Base-by-base conservation (phyloP, 2,113 vertebrate species). In the Argyrosomus japonicus region DNA sequence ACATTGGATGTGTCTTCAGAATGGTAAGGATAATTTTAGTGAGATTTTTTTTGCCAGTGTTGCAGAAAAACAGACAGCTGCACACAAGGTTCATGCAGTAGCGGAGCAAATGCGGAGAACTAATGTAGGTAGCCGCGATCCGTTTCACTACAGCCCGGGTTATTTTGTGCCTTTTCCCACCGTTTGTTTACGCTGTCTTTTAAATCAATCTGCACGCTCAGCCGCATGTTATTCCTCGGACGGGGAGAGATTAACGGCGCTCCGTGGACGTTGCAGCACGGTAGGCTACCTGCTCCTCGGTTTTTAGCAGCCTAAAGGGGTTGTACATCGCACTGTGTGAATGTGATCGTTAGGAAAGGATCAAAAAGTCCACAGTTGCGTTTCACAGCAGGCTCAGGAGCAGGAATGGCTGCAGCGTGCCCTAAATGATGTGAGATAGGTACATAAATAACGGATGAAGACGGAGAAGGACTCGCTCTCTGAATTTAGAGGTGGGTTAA, bases 21-120 rank as follows among this genome's bases (percentile, higher is more conserved):
- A 95, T 95, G 95, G 95, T 95, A 93, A 95, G 94, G 25, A 60
- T 82, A 1, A 63, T 85, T 81, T 86, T 68, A 45, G 25, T 25
- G 77, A 51, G 19, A 53, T 86, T 62, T 70, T 54, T 57, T 73
- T 70, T 86, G 86, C 71, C 51, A 58, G 83, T 82, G 86, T 89
- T 89, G 86, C 88, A 85, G 84, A 70, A 69, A 60, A 21, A 14
- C 54, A 69, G 81, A 74, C 84, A 57, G 78, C 68, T 68, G 64
- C 79, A 73, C 58, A 63, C 80, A 48, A 57, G 87, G 88, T 82
- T 81, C 86, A 79, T 70, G 92, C 91, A 84, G 90, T 56, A 82
- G 60, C 48, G 70, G 72, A 79, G 67, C 64, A 36, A 6, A 11
- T n/a, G 70, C 60, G 51, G 63, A 68, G 51, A 78, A 56, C 56